Percentiles rank a stretch among this genome's conserved stretches.
phyloP scores from a whole-genome alignment of 2,888 invertebrate species.

The Clusia tigrina region DNA sequence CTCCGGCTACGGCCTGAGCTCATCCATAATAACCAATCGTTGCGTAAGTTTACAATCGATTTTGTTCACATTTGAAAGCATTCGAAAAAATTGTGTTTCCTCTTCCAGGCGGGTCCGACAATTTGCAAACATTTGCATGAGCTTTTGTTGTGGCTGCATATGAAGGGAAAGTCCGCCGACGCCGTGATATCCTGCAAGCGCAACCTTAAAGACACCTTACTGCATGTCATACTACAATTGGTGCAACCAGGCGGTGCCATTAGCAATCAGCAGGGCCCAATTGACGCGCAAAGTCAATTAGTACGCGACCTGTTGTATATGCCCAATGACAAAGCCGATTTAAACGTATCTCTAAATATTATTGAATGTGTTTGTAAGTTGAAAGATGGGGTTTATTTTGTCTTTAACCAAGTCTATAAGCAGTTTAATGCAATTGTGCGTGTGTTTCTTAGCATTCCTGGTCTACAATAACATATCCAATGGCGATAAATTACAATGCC shows the following conservation, averaged over 20 bases:
- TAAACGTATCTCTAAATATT: slow-evolving; percentile 76
- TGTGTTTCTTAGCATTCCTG: slow-evolving; percentile 66
- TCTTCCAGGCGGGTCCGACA: slow-evolving; percentile 76
- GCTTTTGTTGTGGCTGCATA: slow-evolving; percentile 73
- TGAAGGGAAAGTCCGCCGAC: slow-evolving; percentile 72
- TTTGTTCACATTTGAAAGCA: not conserved
- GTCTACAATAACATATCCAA: slow-evolving; percentile 68
- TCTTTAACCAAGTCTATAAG: not conserved
- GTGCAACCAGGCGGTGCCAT: slow-evolving; percentile 74
- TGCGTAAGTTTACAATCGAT: slow-evolving; percentile 62
- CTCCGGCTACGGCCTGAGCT: slow-evolving; percentile 70
- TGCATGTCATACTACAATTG: slow-evolving; percentile 77
- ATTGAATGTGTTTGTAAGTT: slow-evolving; percentile 75
- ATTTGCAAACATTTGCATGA: slow-evolving; percentile 78
- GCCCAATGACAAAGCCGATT: slow-evolving; percentile 73
- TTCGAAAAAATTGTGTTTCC: not conserved
- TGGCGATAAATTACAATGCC: slow-evolving; percentile 68
- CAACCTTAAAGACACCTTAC: slow-evolving; percentile 66
- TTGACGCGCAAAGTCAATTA: slow-evolving; percentile 79
- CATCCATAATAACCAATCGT: slow-evolving; percentile 60
- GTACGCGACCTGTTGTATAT: slow-evolving; percentile 72
- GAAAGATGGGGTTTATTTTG: not conserved
- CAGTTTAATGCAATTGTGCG: slow-evolving; percentile 1
- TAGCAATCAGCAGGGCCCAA: slow-evolving; percentile 72
- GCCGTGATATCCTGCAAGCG: slow-evolving; percentile 67